These are phyloP conservation scores for Spatulosminthurus flaviceps DNA, from an alignment of 2,888 invertebrate species.

Conservation along the genomic window DNA sequence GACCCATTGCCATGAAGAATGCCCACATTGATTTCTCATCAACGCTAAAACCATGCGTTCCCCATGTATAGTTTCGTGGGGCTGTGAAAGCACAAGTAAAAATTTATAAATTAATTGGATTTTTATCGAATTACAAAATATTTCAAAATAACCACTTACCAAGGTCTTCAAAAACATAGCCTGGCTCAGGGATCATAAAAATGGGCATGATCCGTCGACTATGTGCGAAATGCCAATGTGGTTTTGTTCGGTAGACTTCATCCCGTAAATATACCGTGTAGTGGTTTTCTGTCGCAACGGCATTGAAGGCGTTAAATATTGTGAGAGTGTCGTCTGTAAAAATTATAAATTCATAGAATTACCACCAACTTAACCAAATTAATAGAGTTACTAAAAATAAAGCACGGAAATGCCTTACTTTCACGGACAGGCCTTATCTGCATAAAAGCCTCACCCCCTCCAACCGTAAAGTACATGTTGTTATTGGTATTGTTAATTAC, in stretches of 20 bases:
- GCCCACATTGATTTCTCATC: slow-evolving; percentile 73
- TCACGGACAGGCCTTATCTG: slow-evolving; percentile 73
- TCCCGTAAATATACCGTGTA: slow-evolving; percentile 68
- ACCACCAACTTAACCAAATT: too few relatives aligned
- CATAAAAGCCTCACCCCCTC: slow-evolving; percentile 69
- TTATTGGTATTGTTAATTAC: slow-evolving; percentile 44
- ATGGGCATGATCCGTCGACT: slow-evolving; percentile 73
- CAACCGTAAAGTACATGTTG: background rate
- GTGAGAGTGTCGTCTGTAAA: slow-evolving; percentile 29
- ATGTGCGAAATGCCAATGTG: slow-evolving; percentile 72
- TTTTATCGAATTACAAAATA: background rate
- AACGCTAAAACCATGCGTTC: slow-evolving; percentile 77
- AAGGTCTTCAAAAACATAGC: slow-evolving; percentile 72
- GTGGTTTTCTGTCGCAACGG: background rate
- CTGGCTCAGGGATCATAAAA: slow-evolving; percentile 72
- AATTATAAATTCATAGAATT: background rate
- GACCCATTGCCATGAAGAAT: slow-evolving; percentile 77
- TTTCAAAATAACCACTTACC: background rate
- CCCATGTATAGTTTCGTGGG: slow-evolving; percentile 66
- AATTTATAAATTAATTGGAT: background rate
- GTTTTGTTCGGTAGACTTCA: slow-evolving; percentile 69
- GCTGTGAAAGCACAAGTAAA: background rate
- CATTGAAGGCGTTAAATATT: slow-evolving; percentile 36
- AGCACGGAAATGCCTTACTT: slow-evolving; percentile 62
- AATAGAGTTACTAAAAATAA: slow-evolving; percentile 58